Conservation (phyloP, 2,888 invertebrate genomes). For the Aphidoletes aphidimyza region DNA sequence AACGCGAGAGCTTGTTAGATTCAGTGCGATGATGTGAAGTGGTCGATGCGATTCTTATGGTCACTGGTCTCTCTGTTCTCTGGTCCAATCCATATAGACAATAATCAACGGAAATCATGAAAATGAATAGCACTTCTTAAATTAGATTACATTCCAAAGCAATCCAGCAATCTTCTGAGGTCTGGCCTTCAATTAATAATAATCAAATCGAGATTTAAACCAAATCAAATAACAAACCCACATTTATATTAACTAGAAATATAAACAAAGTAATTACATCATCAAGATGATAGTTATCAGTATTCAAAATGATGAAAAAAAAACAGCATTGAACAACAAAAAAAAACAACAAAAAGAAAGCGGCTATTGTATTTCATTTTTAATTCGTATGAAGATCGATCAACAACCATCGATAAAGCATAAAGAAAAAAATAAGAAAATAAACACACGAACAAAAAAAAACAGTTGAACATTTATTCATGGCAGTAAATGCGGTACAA, state of each 20-base stretch:
- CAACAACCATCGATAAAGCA: constrained; percentile 12
- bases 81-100: too few relatives aligned
- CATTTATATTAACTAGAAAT: not conserved
- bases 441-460: not conserved
- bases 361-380: constrained; percentile 8
- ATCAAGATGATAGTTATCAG: constrained; percentile 41
- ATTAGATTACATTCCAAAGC: not conserved
- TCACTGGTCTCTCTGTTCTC: too few relatives aligned
- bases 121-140: not conserved
- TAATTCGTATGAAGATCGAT: not conserved
- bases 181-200: constrained; percentile 51
- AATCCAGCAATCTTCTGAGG: too few relatives aligned
- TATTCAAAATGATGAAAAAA: too few relatives aligned
- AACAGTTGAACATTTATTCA: not conserved
- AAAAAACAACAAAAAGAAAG: not conserved
- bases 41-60: too few relatives aligned
- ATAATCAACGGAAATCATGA: not conserved
- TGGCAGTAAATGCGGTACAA: constrained; percentile 13
- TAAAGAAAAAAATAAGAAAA: not conserved
- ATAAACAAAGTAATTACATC: constrained; percentile 43
- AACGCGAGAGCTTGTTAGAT: not conserved
- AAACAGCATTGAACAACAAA: too few relatives aligned
- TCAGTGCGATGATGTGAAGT: not conserved
- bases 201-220: constrained; percentile 29
- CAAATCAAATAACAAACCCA: constrained; percentile 34